These are phyloP conservation scores for Thinocorus orbignyianus DNA, from an alignment of 2,113 vertebrate species.

Conservation along the genomic window DNA sequence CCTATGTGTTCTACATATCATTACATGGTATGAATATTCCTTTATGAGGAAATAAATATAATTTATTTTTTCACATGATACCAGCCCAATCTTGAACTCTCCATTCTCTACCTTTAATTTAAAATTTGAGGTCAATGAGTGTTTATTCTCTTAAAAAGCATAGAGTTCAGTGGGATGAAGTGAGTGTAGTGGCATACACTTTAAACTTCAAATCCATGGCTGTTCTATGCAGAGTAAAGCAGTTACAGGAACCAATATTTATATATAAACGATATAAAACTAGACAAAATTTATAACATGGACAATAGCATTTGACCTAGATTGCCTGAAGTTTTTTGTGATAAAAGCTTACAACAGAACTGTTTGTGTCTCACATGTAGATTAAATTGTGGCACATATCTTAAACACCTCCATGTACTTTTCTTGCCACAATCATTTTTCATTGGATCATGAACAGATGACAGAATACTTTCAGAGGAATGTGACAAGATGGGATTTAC, in stretches of 20 bases:
- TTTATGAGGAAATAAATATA: neutral
- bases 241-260: neutral
- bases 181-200: too few relatives aligned
- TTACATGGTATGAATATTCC: neutral
- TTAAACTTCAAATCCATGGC: neutral
- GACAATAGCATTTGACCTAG: neutral
- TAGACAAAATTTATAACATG: neutral
- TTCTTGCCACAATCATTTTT: slow-evolving; percentile 5
- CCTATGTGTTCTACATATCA: neutral
- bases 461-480: slow-evolving; percentile 27
- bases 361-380: neutral
- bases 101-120: neutral
- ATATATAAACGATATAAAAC: neutral
- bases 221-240: neutral
- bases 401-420: neutral
- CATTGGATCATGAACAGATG: slow-evolving; percentile 3
- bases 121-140: neutral
- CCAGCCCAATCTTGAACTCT: neutral
- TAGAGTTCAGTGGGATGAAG: neutral
- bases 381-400: neutral
- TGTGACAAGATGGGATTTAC: slow-evolving; percentile 43
- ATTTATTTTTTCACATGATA: neutral
- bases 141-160: neutral
- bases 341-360: neutral
- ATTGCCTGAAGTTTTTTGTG: neutral